Conservation (phyloP, 2,888 invertebrate genomes). For the Drosophila gaucha region DNA sequence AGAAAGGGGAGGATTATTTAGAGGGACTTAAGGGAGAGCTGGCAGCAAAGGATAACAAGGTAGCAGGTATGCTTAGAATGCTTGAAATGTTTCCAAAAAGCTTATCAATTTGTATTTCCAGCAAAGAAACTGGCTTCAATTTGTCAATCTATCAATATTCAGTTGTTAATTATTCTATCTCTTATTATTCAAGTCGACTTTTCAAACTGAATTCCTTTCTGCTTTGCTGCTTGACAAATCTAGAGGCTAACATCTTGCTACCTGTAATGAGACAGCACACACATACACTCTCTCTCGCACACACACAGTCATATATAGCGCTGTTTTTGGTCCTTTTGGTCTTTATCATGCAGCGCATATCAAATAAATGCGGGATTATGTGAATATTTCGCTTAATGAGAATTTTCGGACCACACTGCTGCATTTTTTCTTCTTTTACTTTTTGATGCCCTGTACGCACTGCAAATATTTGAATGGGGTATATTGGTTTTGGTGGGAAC, state of each 20-base stretch:
- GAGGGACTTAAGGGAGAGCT: background rate
- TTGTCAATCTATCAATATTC: conserved; percentile 34
- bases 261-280: conserved; percentile 39
- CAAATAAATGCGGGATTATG: conserved; percentile 81
- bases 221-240: conserved; percentile 37
- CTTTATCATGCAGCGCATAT: conserved; percentile 72
- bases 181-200: conserved; percentile 1
- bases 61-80: background rate
- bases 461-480: background rate
- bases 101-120: background rate
- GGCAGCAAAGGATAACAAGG: background rate
- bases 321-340: conserved; percentile 37
- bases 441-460: background rate
- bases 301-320: background rate
- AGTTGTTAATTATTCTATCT: conserved; percentile 26
- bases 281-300: background rate
- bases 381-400: conserved; percentile 81
- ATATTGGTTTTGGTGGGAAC: no score
- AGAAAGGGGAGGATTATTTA: background rate
- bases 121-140: conserved; percentile 1
- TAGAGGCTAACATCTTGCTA: conserved; percentile 34
- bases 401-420: conserved; percentile 77
- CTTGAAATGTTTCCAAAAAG: conserved; percentile 1
- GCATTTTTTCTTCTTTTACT: conserved; percentile 34
- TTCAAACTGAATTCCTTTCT: conserved; percentile 15